Percentiles rank a stretch among this genome's conserved stretches.
These are phyloP conservation scores for Struthidea cinerea DNA, from an alignment of 2,113 vertebrate genomes.

Conservation along the genomic window DNA sequence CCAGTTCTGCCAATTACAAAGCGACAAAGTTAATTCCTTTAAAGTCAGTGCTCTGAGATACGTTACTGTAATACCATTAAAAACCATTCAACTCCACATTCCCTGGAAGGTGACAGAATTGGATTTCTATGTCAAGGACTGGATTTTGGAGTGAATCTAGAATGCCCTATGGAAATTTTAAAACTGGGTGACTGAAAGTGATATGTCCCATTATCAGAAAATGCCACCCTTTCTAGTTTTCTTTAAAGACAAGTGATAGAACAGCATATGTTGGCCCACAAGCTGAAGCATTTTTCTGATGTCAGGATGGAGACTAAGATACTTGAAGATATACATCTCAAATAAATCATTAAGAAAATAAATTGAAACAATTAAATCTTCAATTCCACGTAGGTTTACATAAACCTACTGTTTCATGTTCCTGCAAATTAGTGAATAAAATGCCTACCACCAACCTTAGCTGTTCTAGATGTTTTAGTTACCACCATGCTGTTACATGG, in stretches of 20 bases:
- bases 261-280: not conserved
- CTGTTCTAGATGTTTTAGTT: not conserved
- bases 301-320: not conserved
- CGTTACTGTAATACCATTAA: not conserved
- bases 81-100: not conserved
- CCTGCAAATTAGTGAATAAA: not conserved
- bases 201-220: not conserved
- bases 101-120: not conserved
- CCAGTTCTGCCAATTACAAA: constrained; percentile 7
- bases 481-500: not conserved
- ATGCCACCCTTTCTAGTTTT: not conserved
- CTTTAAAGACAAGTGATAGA: not conserved
- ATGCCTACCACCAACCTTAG: not conserved
- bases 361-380: not conserved
- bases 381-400: not conserved
- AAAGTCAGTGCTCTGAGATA: not conserved
- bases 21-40: constrained; percentile 32
- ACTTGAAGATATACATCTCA: not conserved
- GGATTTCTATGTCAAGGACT: not conserved
- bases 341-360: not conserved
- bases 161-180: not conserved
- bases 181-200: not conserved
- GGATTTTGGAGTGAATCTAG: not conserved
- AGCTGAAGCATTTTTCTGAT: not conserved
- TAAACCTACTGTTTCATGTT: not conserved